Conservation (phyloP, 2,797 vertebrate genomes). For the Melanogrammus aeglefinus region DNA sequence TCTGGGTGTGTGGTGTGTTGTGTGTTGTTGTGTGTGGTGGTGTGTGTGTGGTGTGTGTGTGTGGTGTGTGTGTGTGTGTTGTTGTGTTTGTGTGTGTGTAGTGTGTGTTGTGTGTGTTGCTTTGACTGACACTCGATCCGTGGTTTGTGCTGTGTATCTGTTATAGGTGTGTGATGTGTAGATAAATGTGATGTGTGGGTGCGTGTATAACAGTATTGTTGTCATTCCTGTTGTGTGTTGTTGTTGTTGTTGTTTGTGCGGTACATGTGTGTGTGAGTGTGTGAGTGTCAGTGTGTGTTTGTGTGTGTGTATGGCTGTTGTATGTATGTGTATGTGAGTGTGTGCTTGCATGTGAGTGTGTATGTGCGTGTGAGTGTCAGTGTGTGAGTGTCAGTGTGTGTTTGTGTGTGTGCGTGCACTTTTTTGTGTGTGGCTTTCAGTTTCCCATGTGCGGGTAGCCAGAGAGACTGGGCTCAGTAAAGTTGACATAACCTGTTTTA, state of each 20-base stretch:
- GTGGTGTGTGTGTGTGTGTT: not conserved
- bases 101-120: too few relatives aligned
- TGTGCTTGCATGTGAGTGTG: too few relatives aligned
- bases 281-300: not conserved
- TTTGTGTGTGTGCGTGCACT: not conserved
- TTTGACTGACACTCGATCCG: not conserved
- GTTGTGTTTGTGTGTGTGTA: not conserved
- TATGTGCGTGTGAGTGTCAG: not conserved
- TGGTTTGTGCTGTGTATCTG: not conserved
- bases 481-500: slow-evolving; percentile 52
- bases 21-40: not conserved
- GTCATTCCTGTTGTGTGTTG: too few relatives aligned
- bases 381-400: not conserved
- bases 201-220: too few relatives aligned
- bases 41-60: too few relatives aligned
- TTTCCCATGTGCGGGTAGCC: slow-evolving; percentile 10
- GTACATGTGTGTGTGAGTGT: not conserved
- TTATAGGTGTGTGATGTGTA: not conserved
- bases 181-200: not conserved
- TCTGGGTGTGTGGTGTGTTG: not conserved
- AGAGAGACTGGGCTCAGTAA: slow-evolving; percentile 28
- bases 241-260: not conserved
- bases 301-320: not conserved
- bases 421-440: not conserved
- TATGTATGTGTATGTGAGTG: not conserved